Evolutionary conservation across 2,888 invertebrate genomes (phyloP).

Genomic region (Drosophila bunnanda): DNA sequence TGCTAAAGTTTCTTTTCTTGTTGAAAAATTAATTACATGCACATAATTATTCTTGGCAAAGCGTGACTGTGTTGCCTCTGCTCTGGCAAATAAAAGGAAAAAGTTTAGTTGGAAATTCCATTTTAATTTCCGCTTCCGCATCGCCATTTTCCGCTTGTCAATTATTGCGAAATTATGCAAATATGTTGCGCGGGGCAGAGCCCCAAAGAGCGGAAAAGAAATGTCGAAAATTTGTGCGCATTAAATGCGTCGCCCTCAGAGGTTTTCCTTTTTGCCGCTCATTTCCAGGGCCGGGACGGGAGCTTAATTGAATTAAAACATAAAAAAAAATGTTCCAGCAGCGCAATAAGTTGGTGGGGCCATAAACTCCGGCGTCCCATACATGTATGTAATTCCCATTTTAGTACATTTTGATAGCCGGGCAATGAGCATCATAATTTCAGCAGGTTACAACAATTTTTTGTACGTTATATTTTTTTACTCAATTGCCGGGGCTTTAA

Average conservation of each 20-base stretch:
- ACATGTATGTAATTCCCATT: constrained; percentile 33
- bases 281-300: constrained; percentile 13
- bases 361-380: constrained; percentile 54
- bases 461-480: not conserved
- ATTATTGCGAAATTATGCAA: constrained; percentile 79
- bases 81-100: constrained; percentile 18
- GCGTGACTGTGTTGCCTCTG: constrained; percentile 15
- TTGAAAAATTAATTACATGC: constrained; percentile 36
- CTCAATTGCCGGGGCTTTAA: constrained; percentile 36
- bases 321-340: constrained; percentile 65
- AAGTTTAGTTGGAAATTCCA: constrained; percentile 73
- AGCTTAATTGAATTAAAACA: constrained; percentile 76
- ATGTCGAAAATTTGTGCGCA: constrained; percentile 64
- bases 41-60: constrained; percentile 36
- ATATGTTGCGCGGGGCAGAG: constrained; percentile 51
- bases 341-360: constrained; percentile 67
- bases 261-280: constrained; percentile 12
- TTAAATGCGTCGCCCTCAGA: constrained; percentile 57
- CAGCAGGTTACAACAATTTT: constrained; percentile 32
- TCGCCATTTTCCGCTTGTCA: constrained; percentile 78
- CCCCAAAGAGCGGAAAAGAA: constrained; percentile 49
- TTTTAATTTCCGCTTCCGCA: constrained; percentile 77
- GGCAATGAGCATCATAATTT: constrained; percentile 43
- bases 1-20: not conserved
- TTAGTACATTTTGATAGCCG: constrained; percentile 55